Percentiles rank a stretch among this genome's conserved stretches.
These are phyloP conservation scores for Hirudinaria manillensis DNA, from an alignment of 2,888 invertebrate genomes.

Conservation along the genomic window DNA sequence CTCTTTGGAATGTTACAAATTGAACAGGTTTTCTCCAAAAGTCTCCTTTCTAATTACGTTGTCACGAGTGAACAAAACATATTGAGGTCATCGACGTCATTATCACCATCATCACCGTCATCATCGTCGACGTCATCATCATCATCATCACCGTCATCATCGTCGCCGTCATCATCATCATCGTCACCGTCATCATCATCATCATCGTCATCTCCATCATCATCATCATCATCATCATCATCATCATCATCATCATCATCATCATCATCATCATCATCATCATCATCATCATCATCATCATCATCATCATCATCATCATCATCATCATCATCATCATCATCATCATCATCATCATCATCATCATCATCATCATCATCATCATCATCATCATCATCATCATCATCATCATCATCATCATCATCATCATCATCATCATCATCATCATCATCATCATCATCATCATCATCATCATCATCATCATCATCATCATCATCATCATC, in stretches of 20 bases:
- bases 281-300: conserved; percentile 27
- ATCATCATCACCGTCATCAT: conserved; percentile 3
- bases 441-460: conserved; percentile 17
- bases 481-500: conserved; percentile 25
- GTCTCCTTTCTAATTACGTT: no score
- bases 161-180: conserved; percentile 9
- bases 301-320: conserved; percentile 30
- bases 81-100: conserved; percentile 1
- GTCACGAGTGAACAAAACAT: no score
- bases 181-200: conserved; percentile 22
- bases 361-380: conserved; percentile 24
- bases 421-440: conserved; percentile 12
- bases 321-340: conserved; percentile 23
- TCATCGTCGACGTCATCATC: conserved; percentile 4
- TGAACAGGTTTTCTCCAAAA: no score
- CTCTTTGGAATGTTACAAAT: no score
- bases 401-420: not conserved
- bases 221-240: conserved; percentile 21
- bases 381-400: not conserved
- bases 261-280: conserved; percentile 29
- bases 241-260: conserved; percentile 20
- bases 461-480: conserved; percentile 9
- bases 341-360: conserved; percentile 12
- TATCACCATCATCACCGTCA: conserved; percentile 23
- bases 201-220: conserved; percentile 21